Evolutionary conservation across 2,797 vertebrate species (phyloP), one percentile per base, ranked within the genome.

Genomic region (Eupleurogrammus muticus): DNA sequence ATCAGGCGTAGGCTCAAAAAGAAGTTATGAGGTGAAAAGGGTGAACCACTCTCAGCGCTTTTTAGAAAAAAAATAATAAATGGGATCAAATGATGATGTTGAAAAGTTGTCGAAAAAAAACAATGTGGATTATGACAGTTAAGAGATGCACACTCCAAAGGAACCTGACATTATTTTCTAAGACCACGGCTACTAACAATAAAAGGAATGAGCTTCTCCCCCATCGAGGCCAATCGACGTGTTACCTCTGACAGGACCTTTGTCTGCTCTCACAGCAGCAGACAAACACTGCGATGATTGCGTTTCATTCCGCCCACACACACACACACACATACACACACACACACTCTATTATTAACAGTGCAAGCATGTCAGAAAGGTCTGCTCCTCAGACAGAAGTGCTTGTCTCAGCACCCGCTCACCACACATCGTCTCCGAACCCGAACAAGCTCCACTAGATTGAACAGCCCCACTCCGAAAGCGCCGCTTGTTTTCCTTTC

Each of bases 401-500:
- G 83, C 84, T 79, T 47, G 74, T 77, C 83, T 89, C 88, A 85
- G 86, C 88, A 75, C 48, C 75, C 66, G 1, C 44, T 85, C 74
- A 2, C 13, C 1, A 4, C 24, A n/a, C 7, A 59, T 47, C 63
- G 48, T 48, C 42, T 47, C 57, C 47, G 2, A 66, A 44, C 59
- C 40, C 19, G 79, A 70, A 80, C 72, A n/a, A 71, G 69, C 57
- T 58, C n/a, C 54, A 13, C 16, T 3, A 73, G 75, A 82, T 55
- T 62, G 63, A 75, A 66, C 14, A 24, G 60, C 60, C 8, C 42
- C 24, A 1, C 62, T 23, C 19, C 9, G n/a, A 51, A 48, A 5
- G 56, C 5, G 11, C 14, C n/a, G 36, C n/a, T 55, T 73, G 58
- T 17, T 73, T 62, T 63, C 7, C 46, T 53, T 46, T 54, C 60